Base-by-base conservation (phyloP, 1,140 invertebrate species). In the Drosophila sturtevanti region DNA sequence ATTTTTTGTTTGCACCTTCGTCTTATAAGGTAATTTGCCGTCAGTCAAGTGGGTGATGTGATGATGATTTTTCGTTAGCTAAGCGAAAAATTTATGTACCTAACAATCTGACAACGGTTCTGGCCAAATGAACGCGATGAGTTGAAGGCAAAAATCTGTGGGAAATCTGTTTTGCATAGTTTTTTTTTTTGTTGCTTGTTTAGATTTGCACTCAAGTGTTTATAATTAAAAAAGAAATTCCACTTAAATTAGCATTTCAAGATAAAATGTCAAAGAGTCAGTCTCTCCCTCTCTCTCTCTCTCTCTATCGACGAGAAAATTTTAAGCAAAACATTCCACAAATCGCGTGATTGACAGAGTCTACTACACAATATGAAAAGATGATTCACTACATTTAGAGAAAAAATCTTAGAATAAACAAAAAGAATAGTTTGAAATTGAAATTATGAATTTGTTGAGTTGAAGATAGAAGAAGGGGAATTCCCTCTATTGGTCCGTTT, bases 41-140 rank as follows among this genome's bases (percentile, higher is more conserved):
- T 64, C 71, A 68, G 31, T 12, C 72, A 64, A 63, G 72, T 75
- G 72, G 72, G 72, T 76, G 72, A 68, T 76, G 72, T 76, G 72
- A 58, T 75, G 72, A 76, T 76, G 72, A 76, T 76, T 64, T 72
- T 58, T 27, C 63, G 72, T 64, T 38, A 55, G 52, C 37, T 31
- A 22, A n/a, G 11, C 37, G 7, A 35, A 22, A 16, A 52, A 52
- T 16, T 55, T 59, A 72, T 65, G 75, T 56, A 12, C n/a, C n/a
- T 18, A 76, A 66, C 31, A 64, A 72, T 72, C 48, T 63, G 65
- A 31, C 27, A 79, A 79, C 78, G 27, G 24, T 16, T 34, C 22
- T 68, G 61, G 74, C 72, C 79, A 82, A 59, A 44, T 76, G 79
- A 61, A 52, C 48, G 60, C n/a, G 34, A 52, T 58, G 18, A 27